Conservation (phyloP, 2,888 invertebrate genomes). For the Tetheella fluctuosa region DNA sequence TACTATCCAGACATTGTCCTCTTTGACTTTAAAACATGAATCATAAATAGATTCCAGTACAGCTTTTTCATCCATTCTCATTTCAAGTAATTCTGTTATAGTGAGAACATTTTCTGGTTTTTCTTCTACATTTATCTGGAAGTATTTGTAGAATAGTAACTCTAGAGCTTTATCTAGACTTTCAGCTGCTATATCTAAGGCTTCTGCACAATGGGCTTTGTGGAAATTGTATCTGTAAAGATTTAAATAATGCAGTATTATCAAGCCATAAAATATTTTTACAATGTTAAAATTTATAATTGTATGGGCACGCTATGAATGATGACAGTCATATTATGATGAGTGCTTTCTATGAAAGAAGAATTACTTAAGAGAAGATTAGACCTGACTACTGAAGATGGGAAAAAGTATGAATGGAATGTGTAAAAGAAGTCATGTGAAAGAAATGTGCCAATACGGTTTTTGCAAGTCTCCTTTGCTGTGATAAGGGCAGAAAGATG, state of each 20-base stretch:
- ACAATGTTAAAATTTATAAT: no score
- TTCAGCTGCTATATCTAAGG: conserved; percentile 86
- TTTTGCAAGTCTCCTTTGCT: no score
- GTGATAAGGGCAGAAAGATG: no score
- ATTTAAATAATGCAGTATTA: conserved; percentile 39
- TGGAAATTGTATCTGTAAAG: conserved; percentile 88
- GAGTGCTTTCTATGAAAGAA: no score
- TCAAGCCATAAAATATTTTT: background rate
- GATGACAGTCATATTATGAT: no score
- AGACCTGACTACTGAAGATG: no score
- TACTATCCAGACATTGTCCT: conserved; percentile 89
- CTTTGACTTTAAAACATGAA: conserved; percentile 86
- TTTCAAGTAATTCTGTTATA: conserved; percentile 84
- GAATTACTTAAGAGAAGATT: no score
- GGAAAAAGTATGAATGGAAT: no score
- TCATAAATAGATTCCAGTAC: conserved; percentile 92
- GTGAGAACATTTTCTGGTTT: conserved; percentile 72
- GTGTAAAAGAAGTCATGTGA: no score
- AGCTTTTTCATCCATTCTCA: conserved; percentile 88
- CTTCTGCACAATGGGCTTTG: conserved; percentile 89
- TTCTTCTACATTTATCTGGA: conserved; percentile 71
- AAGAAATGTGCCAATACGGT: no score
- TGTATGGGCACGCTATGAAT: no score
- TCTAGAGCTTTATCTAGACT: conserved; percentile 89
- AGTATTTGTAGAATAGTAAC: conserved; percentile 89